phyloP scores from a whole-genome alignment of 1,140 invertebrate species.

The Drosophila kepulauana region DNA sequence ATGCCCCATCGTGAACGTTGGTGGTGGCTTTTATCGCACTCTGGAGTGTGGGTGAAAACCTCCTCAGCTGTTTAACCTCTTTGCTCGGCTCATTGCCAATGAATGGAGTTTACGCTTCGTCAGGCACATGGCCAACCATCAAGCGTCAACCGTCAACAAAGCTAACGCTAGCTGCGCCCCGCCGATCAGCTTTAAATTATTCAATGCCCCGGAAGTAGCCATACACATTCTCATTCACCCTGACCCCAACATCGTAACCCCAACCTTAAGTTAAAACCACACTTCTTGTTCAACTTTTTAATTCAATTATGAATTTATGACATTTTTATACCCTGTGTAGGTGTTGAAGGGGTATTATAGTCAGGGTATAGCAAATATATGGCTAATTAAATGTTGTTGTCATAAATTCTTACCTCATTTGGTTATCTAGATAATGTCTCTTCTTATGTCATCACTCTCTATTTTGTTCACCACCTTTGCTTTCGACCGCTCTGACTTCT shows the following conservation, averaged over 20 bases:
- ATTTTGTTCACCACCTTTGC: no score
- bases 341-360: neutral
- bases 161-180: constrained; percentile 46
- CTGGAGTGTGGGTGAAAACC: constrained; percentile 37
- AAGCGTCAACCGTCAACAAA: constrained; percentile 38
- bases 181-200: constrained; percentile 79
- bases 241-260: neutral
- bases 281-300: constrained; percentile 15
- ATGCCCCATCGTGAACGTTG: constrained; percentile 20
- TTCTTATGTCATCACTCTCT: no score
- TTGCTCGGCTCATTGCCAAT: constrained; percentile 42
- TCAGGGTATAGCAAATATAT: neutral
- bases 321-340: constrained; percentile 7
- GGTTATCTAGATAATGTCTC: no score
- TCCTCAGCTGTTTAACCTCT: constrained; percentile 73
- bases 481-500: no score
- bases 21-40: constrained; percentile 46
- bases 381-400: no score
- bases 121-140: constrained; percentile 51
- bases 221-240: constrained; percentile 16
- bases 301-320: constrained; percentile 47
- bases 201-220: constrained; percentile 62
- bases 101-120: constrained; percentile 72
- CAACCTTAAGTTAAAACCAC: neutral
- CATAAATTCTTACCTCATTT: no score